These are phyloP conservation scores for Alethe diademata DNA, from an alignment of 2,113 vertebrate species.

Conservation along the genomic window DNA sequence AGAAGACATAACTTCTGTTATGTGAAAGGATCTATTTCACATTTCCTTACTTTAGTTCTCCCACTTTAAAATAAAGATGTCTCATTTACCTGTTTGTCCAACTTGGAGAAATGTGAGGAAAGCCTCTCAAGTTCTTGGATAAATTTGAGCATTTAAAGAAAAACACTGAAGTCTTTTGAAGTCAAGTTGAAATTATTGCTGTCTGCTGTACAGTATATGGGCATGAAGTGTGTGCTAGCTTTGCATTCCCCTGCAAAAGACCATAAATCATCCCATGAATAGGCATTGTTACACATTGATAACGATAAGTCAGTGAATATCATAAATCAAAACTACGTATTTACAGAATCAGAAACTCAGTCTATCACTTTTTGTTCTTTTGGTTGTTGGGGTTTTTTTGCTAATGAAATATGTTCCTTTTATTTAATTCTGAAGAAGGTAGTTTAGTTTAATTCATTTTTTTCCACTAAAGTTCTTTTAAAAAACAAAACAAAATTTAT, in stretches of 20 bases:
- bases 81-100: not conserved
- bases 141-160: not conserved
- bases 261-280: not conserved
- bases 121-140: not conserved
- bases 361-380: not conserved
- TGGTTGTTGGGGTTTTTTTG: not conserved
- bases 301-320: not conserved
- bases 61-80: not conserved
- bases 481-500: slow-evolving; percentile 43
- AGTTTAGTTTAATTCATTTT: not conserved
- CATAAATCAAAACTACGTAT: not conserved
- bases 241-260: not conserved
- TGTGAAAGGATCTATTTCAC: not conserved
- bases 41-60: not conserved
- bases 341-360: slow-evolving; percentile 4
- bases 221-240: not conserved
- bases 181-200: not conserved
- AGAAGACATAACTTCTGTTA: not conserved
- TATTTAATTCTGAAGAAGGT: slow-evolving; percentile 24
- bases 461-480: not conserved
- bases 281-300: not conserved
- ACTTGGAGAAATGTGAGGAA: not conserved
- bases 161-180: not conserved
- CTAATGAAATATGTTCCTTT: not conserved
- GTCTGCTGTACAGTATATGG: not conserved